A percentile compares a stretch with the other conserved stretches of the same genome.
Conservation (phyloP, 2,888 invertebrate genomes). For the Drosophila colorata region DNA sequence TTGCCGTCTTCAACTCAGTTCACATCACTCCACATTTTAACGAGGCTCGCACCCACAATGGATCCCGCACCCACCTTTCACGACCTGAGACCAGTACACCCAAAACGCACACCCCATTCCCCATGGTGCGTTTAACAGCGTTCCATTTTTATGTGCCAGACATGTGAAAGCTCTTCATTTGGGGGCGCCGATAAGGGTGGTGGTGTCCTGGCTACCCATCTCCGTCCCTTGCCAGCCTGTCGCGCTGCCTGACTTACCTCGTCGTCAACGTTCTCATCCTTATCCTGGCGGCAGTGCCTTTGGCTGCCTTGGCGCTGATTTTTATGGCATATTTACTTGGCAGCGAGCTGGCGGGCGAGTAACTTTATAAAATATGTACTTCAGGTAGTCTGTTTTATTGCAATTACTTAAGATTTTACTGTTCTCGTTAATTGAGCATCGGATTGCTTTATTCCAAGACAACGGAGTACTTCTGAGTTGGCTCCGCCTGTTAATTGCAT, state of each 20-base stretch:
- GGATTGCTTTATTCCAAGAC: slow-evolving; percentile 51
- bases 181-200: slow-evolving; percentile 52
- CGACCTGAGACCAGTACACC: slow-evolving; percentile 2
- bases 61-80: background rate
- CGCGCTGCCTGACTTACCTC: slow-evolving; percentile 72
- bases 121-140: slow-evolving; percentile 79
- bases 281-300: slow-evolving; percentile 55
- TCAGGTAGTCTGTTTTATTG: slow-evolving; percentile 79
- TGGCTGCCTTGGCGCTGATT: slow-evolving; percentile 74
- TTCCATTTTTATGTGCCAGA: slow-evolving; percentile 80
- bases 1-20: slow-evolving; percentile 36
- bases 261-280: slow-evolving; percentile 66
- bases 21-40: slow-evolving; percentile 25
- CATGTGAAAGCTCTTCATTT: slow-evolving; percentile 80
- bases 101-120: slow-evolving; percentile 49
- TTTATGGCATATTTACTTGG: slow-evolving; percentile 76
- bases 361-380: slow-evolving; percentile 80
- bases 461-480: background rate
- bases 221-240: background rate
- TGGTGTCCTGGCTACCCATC: slow-evolving; percentile 14
- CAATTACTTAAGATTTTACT: slow-evolving; percentile 82
- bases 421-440: slow-evolving; percentile 77
- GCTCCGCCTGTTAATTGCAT: slow-evolving; percentile 61
- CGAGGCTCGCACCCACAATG: slow-evolving; percentile 1
- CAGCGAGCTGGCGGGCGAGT: slow-evolving; percentile 42